A percentile compares a stretch with the other conserved stretches of the same genome.
Evolutionary conservation across 2,888 invertebrate genomes (phyloP).

Genomic region (Ectemnius continuus): DNA sequence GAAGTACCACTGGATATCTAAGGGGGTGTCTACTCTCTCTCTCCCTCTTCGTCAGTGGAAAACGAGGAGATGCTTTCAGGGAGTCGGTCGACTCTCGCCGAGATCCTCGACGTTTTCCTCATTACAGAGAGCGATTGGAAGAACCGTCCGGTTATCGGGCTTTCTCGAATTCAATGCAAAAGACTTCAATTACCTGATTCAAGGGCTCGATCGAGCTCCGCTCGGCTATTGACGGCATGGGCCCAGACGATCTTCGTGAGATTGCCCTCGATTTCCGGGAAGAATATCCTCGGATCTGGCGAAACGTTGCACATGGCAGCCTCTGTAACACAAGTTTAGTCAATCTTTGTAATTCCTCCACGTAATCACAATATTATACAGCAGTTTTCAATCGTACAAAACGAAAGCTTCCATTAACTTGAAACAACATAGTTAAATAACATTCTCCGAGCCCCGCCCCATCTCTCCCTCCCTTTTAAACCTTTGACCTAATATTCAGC

Average conservation of each 20-base stretch:
- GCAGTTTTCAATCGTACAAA: no score
- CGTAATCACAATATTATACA: background rate
- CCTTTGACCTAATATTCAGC: conserved; percentile 66
- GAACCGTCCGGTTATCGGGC: background rate
- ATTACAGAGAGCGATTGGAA: background rate
- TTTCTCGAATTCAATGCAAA: background rate
- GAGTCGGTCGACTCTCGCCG: background rate
- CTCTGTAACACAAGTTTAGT: conserved; percentile 61
- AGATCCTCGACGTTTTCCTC: background rate
- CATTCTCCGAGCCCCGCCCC: conserved; percentile 51
- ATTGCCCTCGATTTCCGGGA: conserved; percentile 80
- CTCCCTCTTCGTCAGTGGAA: background rate
- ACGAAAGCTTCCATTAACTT: no score
- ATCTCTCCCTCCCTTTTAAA: conserved; percentile 36
- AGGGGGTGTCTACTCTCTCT: no score
- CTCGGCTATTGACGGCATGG: conserved; percentile 89
- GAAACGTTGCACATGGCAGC: conserved; percentile 61
- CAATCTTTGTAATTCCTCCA: no score
- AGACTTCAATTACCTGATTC: conserved; percentile 59
- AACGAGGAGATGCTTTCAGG: background rate
- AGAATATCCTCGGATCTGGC: conserved; percentile 75
- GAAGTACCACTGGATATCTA: no score
- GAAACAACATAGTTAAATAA: no score
- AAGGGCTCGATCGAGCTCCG: conserved; percentile 82
- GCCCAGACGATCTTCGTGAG: conserved; percentile 89